Conservation (phyloP, 53 echinoderm and acorn worm species). For the Stichopus horrens region DNA sequence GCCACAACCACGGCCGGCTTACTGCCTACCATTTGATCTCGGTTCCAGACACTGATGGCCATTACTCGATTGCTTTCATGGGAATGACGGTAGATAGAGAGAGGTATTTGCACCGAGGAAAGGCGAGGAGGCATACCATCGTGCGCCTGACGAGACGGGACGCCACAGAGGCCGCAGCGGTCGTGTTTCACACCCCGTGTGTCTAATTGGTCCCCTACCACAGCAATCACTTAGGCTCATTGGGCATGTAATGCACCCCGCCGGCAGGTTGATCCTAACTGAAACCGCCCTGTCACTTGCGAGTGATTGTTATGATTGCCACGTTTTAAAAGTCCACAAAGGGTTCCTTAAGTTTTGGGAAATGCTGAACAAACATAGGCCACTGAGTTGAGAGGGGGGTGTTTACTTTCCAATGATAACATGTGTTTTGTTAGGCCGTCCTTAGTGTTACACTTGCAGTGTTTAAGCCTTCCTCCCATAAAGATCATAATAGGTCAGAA, state of each 20-base stretch:
- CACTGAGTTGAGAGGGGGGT: conserved; percentile 44
- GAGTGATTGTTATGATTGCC: conserved; percentile 31
- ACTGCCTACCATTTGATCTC: neutral
- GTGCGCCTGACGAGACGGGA: conserved; percentile 31
- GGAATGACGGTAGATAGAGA: neutral
- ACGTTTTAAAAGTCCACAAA: conserved; percentile 17
- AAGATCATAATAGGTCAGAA: neutral
- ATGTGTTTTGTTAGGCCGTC: conserved; percentile 28
- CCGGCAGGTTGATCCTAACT: neutral
- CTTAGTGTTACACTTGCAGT: conserved; percentile 29
- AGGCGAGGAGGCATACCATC: conserved; percentile 1
- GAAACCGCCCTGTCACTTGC: conserved; percentile 44
- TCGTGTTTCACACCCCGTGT: conserved; percentile 48
- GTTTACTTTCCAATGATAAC: conserved; percentile 40
- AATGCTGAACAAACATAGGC: conserved; percentile 45
- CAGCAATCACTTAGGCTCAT: conserved; percentile 51
- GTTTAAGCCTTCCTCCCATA: neutral
- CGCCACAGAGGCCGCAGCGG: conserved; percentile 8
- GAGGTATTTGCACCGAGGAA: neutral
- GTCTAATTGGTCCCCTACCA: conserved; percentile 51
- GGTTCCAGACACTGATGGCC: neutral
- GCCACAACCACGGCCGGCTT: neutral
- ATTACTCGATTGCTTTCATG: neutral
- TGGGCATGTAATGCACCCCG: conserved; percentile 40
- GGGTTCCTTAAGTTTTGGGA: neutral